phyloP scores from a whole-genome alignment of 2,888 invertebrate genomes.

The Thelaira solivaga region DNA sequence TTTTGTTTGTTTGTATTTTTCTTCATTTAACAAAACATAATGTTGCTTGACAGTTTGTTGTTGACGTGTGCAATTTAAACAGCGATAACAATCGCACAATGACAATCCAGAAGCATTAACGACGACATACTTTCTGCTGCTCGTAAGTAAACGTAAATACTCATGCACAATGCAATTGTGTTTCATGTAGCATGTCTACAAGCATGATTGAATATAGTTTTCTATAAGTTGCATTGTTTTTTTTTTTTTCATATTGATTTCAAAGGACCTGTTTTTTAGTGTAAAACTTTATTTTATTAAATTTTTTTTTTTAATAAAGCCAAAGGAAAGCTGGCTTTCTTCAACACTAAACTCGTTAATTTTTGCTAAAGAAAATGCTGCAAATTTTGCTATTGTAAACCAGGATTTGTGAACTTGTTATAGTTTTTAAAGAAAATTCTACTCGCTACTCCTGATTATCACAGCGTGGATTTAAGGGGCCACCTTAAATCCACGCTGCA shows the following conservation, averaged over 20 bases:
- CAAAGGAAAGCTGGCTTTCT: too few species aligned
- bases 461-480: too few species aligned
- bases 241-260: not conserved
- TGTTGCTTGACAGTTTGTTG: conserved; percentile 67
- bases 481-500: too few species aligned
- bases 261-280: not conserved
- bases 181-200: conserved; percentile 16
- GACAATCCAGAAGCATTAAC: conserved; percentile 65
- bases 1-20: conserved; percentile 13
- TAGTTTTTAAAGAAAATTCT: too few species aligned
- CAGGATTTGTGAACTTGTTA: too few species aligned
- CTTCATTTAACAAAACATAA: conserved; percentile 47
- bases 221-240: not conserved
- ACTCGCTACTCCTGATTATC: too few species aligned
- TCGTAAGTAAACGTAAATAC: too few species aligned
- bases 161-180: conserved; percentile 41
- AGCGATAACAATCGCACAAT: conserved; percentile 67
- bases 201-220: conserved; percentile 21
- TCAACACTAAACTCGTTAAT: too few species aligned
- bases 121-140: conserved; percentile 44
- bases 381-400: too few species aligned
- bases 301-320: too few species aligned
- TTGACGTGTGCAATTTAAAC: conserved; percentile 69
- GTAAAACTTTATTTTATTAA: not conserved
- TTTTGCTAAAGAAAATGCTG: too few species aligned